Evolutionary conservation across 1,140 invertebrate species (phyloP).

Genomic region (Scylla paramamosain): DNA sequence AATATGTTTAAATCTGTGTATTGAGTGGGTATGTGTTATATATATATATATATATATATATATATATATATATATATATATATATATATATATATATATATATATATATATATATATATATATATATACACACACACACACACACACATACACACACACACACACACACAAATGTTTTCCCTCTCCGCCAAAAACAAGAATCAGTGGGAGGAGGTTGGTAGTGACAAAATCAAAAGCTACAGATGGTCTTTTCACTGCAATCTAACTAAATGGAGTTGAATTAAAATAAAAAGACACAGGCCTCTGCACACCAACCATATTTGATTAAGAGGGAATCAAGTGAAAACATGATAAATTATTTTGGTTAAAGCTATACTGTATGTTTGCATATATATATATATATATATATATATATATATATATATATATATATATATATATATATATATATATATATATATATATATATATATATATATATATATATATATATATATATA

Average conservation of each 20-base stretch:
- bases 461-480: too few relatives aligned
- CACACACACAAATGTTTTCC: not conserved
- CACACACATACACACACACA: not conserved
- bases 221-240: not conserved
- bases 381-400: too few relatives aligned
- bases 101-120: conserved; percentile 21
- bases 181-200: not conserved
- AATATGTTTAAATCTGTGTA: not conserved
- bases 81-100: conserved; percentile 16
- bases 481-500: too few relatives aligned
- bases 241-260: not conserved
- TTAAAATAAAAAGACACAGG: not conserved
- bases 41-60: conserved; percentile 28
- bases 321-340: not conserved
- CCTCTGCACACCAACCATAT: not conserved
- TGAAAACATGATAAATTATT: not conserved
- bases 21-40: not conserved
- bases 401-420: too few relatives aligned
- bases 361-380: conserved; percentile 24
- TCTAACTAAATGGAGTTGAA: not conserved
- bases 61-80: conserved; percentile 7
- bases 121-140: not conserved
- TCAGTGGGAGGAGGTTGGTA: not conserved
- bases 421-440: too few relatives aligned
- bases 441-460: too few relatives aligned